Percentiles rank a stretch among this genome's conserved stretches.
Evolutionary conservation across 2,888 invertebrate genomes (phyloP).

Genomic region (Epinotia ramella): DNA sequence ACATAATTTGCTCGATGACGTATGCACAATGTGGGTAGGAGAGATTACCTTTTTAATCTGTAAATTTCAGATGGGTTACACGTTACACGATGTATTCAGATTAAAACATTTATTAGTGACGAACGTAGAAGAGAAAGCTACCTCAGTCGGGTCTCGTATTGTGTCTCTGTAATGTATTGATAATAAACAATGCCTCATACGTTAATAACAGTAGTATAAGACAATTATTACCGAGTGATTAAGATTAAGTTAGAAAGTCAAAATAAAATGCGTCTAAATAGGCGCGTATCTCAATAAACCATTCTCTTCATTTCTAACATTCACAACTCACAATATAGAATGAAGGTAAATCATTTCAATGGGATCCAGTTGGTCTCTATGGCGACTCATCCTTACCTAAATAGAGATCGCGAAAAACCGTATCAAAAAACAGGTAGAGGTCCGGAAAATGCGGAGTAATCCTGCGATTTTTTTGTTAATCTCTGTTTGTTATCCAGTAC

Average conservation of each 20-base stretch:
- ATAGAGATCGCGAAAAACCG: conserved; percentile 54
- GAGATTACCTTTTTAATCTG: background rate
- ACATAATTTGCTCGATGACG: conserved; percentile 46
- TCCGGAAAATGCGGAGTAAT: conserved; percentile 55
- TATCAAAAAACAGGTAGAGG: conserved; percentile 50
- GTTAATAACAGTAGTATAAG: too few species aligned
- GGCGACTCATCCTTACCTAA: conserved; percentile 67
- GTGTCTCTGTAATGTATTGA: too few species aligned
- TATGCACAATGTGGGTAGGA: background rate
- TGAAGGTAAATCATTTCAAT: conserved; percentile 76
- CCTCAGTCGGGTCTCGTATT: too few species aligned
- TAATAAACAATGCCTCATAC: too few species aligned
- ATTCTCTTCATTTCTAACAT: background rate
- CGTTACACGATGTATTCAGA: background rate
- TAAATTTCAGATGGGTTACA: background rate
- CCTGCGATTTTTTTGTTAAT: conserved; percentile 52
- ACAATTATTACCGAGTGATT: too few species aligned
- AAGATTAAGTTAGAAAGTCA: background rate
- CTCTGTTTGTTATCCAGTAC: conserved; percentile 41
- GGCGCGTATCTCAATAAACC: background rate
- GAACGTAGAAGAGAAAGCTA: background rate
- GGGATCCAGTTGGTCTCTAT: conserved; percentile 73
- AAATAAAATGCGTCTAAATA: background rate
- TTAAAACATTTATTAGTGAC: background rate
- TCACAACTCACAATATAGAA: conserved; percentile 73